Percentiles rank a stretch among this genome's conserved stretches.
Evolutionary conservation across 2,888 invertebrate species (phyloP).

Genomic region (Disparrhopalites patrizii): DNA sequence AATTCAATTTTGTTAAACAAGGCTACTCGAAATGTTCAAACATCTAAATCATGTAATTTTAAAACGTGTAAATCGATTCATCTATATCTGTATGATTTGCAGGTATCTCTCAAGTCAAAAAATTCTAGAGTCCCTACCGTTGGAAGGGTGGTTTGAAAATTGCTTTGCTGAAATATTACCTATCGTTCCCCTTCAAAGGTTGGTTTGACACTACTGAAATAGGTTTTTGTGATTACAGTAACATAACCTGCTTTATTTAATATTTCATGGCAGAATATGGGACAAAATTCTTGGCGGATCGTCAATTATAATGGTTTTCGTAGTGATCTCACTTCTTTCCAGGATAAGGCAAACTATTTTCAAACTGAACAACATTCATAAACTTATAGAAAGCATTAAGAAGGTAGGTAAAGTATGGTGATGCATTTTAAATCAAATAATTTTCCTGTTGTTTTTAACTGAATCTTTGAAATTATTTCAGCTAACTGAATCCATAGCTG

Average conservation of each 20-base stretch:
- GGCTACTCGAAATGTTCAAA: too few species aligned
- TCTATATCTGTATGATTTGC: too few species aligned
- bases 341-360: slow-evolving; percentile 66
- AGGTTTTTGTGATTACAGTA: too few species aligned
- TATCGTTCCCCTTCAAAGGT: slow-evolving; percentile 73
- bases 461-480: slow-evolving; percentile 51
- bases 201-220: too few species aligned
- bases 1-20: too few species aligned
- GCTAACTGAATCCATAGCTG: slow-evolving; percentile 75
- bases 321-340: slow-evolving; percentile 68
- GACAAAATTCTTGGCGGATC: slow-evolving; percentile 84
- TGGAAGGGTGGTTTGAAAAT: slow-evolving; percentile 73
- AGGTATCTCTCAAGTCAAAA: slow-evolving; percentile 65
- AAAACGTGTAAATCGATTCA: too few species aligned
- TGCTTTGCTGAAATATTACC: slow-evolving; percentile 78
- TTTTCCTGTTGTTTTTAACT: background rate
- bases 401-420: slow-evolving; percentile 55
- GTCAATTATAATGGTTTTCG: slow-evolving; percentile 72
- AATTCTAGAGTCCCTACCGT: slow-evolving; percentile 63
- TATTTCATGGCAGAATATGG: slow-evolving; percentile 66
- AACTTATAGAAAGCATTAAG: slow-evolving; percentile 63
- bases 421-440: background rate
- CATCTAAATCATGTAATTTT: too few species aligned
- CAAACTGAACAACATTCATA: slow-evolving; percentile 59
- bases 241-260: slow-evolving; percentile 11